Conservation (phyloP, 1,140 invertebrate species). For the Caenorhabditis briggsae region DNA sequence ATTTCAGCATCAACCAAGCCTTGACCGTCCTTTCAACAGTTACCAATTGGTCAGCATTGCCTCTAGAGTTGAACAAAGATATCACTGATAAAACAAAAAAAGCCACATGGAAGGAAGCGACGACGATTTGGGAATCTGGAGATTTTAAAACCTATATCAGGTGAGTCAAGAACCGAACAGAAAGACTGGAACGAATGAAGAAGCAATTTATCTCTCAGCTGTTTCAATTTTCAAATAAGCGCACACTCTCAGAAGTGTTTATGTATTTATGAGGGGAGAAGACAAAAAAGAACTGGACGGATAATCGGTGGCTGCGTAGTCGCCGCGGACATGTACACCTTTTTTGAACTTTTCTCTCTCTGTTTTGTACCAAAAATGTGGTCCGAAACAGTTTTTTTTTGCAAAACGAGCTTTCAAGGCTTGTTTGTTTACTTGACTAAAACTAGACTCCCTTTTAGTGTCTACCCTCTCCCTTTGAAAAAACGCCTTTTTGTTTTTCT, state of each 20-base stretch:
- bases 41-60: constrained; percentile 1
- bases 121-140: constrained; percentile 31
- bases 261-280: constrained; percentile 40
- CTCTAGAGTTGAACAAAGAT: background rate
- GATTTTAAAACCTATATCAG: constrained; percentile 39
- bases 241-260: background rate
- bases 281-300: constrained; percentile 36
- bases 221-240: constrained; percentile 25
- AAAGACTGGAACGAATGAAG: no score
- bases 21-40: background rate
- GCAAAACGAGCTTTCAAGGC: background rate
- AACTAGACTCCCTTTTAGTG: background rate
- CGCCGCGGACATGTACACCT: background rate
- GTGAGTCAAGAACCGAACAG: background rate
- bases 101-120: constrained; percentile 34
- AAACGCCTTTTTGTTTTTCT: background rate
- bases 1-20: constrained; percentile 23
- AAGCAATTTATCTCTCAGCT: constrained; percentile 9
- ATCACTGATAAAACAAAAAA: constrained; percentile 36
- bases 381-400: background rate
- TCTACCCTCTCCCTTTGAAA: background rate
- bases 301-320: constrained; percentile 29
- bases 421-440: constrained; percentile 6
- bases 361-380: background rate
- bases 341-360: background rate